phyloP scores from a whole-genome alignment of 2,888 invertebrate genomes.

The Arctia plantaginis region DNA sequence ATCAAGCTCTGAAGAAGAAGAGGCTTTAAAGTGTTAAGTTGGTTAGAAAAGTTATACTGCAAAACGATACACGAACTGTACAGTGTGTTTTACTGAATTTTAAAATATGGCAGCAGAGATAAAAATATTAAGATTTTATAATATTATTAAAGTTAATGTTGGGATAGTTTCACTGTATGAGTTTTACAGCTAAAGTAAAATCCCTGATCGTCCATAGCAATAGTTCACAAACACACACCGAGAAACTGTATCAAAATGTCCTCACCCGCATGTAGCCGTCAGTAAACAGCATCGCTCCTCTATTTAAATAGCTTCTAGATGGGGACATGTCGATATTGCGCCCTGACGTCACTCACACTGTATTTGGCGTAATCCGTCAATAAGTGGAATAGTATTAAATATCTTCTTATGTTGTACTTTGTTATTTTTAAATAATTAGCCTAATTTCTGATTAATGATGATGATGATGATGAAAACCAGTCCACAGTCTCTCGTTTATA shows the following conservation, averaged over 20 bases:
- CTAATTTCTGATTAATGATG: too few relatives aligned
- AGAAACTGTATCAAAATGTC: neutral
- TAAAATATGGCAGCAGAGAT: too few relatives aligned
- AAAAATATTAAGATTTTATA: too few relatives aligned
- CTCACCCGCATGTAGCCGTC: neutral
- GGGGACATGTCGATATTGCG: conserved; percentile 6
- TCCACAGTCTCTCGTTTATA: too few relatives aligned
- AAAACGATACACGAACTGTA: too few relatives aligned
- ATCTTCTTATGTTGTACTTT: neutral
- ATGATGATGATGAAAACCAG: too few relatives aligned
- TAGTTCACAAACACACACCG: neutral
- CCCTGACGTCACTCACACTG: neutral
- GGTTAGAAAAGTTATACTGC: too few relatives aligned
- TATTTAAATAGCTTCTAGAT: neutral
- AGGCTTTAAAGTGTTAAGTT: too few relatives aligned
- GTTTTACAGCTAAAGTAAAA: neutral
- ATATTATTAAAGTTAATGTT: neutral
- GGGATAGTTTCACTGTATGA: neutral
- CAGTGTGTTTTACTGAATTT: too few relatives aligned
- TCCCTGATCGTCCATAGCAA: neutral
- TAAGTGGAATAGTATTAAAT: neutral
- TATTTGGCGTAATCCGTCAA: neutral
- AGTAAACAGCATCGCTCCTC: conserved; percentile 1
- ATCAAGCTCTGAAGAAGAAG: too few relatives aligned
- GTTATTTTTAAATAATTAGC: neutral